Evolutionary conservation across 2,113 vertebrate genomes (phyloP).

Genomic region (Perca schrenkii): DNA sequence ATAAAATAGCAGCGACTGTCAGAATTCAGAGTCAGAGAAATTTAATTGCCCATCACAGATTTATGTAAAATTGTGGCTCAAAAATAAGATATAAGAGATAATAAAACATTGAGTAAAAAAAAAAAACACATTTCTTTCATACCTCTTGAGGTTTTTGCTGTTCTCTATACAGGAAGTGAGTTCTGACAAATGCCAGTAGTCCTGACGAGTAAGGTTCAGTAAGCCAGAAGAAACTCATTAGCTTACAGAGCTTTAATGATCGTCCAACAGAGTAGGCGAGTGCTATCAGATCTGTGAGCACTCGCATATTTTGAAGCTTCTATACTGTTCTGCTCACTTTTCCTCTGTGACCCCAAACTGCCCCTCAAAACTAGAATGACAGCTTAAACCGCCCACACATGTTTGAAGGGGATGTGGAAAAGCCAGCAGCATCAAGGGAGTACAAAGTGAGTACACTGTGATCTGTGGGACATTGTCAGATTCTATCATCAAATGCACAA

Average conservation of each 20-base stretch:
- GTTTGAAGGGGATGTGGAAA: constrained; percentile 48
- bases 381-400: constrained; percentile 51
- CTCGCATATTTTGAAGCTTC: constrained; percentile 38
- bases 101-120: neutral
- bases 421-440: constrained; percentile 40
- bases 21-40: neutral
- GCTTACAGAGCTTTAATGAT: constrained; percentile 48
- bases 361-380: constrained; percentile 48
- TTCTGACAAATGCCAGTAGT: constrained; percentile 23
- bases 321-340: constrained; percentile 32
- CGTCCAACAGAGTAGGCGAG: constrained; percentile 28
- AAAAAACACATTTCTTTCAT: neutral
- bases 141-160: constrained; percentile 6
- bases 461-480: constrained; percentile 52
- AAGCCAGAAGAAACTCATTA: constrained; percentile 62
- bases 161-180: constrained; percentile 22
- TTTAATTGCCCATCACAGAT: rapidly evolving
- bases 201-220: constrained; percentile 50
- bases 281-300: constrained; percentile 20
- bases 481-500: constrained; percentile 40
- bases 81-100: neutral
- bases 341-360: constrained; percentile 58
- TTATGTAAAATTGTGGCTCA: neutral
- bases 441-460: constrained; percentile 19
- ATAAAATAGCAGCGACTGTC: neutral